Conservation (phyloP, 2,113 vertebrate genomes). For the Anseranas semipalmata region DNA sequence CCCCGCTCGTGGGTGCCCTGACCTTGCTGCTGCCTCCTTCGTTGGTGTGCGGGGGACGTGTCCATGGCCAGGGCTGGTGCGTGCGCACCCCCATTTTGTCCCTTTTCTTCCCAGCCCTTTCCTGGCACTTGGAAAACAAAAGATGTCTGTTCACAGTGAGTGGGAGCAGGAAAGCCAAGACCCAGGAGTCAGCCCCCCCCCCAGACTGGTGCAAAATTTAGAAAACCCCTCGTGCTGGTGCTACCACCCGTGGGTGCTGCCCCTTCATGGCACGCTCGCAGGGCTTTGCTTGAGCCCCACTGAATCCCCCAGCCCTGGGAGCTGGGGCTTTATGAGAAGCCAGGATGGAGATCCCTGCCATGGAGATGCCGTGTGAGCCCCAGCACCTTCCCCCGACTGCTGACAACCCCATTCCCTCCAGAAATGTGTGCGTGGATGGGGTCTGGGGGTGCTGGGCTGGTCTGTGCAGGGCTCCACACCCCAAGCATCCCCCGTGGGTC, state of each 20-base stretch:
- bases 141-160: background rate
- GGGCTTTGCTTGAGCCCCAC: background rate
- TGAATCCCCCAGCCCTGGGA: fast-evolving
- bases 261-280: fast-evolving
- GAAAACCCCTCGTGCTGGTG: background rate
- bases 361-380: background rate
- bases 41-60: fast-evolving
- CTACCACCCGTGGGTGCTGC: background rate
- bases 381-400: background rate
- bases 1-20: fast-evolving
- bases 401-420: background rate
- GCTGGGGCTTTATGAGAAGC: background rate
- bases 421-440: fast-evolving
- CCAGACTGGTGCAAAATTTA: background rate
- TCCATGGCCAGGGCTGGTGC: background rate
- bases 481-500: background rate
- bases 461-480: fast-evolving
- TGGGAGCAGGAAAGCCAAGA: background rate
- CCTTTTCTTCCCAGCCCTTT: background rate
- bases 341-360: background rate
- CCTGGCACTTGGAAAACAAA: background rate
- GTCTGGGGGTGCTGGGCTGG: background rate
- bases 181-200: background rate
- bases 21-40: background rate
- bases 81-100: background rate